phyloP scores from a whole-genome alignment of 1,140 invertebrate genomes.

The Drusus annulatus region DNA sequence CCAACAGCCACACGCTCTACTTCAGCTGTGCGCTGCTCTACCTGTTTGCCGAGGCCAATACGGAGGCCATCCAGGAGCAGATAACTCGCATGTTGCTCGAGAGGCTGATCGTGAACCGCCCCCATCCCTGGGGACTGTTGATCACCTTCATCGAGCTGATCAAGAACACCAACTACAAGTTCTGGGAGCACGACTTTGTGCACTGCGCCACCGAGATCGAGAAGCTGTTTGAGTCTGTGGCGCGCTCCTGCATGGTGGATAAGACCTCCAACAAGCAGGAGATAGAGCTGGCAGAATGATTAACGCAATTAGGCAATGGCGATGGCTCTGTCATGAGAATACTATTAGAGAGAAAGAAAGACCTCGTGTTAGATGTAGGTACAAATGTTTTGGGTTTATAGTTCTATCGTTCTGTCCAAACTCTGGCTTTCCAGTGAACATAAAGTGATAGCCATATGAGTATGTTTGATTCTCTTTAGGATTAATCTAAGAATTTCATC shows the following conservation, averaged over 20 bases:
- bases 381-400: slow-evolving; percentile 17
- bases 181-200: slow-evolving; percentile 99
- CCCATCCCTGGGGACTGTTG: slow-evolving; percentile 98
- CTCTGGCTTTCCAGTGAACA: neutral
- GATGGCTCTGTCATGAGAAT: neutral
- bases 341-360: slow-evolving; percentile 18
- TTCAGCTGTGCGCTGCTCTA: slow-evolving; percentile 98
- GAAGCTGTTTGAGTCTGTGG: slow-evolving; percentile 96
- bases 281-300: slow-evolving; percentile 74
- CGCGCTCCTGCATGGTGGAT: slow-evolving; percentile 92
- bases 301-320: no score
- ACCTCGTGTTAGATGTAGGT: slow-evolving; percentile 13
- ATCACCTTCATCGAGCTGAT: slow-evolving; percentile 99
- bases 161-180: slow-evolving; percentile 99
- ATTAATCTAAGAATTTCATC: slow-evolving; percentile 18
- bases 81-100: slow-evolving; percentile 95
- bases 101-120: slow-evolving; percentile 96
- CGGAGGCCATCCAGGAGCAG: slow-evolving; percentile 95
- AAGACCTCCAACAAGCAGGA: slow-evolving; percentile 75
- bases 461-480: slow-evolving; percentile 9
- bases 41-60: slow-evolving; percentile 98
- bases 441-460: neutral
- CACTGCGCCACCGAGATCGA: slow-evolving; percentile 99
- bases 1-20: slow-evolving; percentile 99
- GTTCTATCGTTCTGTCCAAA: slow-evolving; percentile 19